Evolutionary conservation across 2,113 vertebrate species (phyloP), one percentile per base, ranked within the genome.

Genomic region (Phycodurus eques): DNA sequence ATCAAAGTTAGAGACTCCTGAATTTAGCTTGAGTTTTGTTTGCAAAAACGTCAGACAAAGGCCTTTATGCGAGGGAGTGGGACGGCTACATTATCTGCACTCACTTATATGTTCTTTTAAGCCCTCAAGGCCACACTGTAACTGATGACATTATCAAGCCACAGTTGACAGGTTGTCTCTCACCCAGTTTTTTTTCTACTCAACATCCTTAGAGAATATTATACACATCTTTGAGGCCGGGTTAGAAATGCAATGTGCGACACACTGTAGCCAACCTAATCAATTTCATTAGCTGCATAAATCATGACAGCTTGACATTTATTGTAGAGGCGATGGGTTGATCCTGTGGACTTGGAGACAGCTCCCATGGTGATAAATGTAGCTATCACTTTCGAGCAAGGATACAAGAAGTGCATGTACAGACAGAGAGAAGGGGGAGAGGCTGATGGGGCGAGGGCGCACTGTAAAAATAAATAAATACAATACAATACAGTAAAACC

Each of bases 211-310:
- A 27, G 43, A 65, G 47, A 31, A 69, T 9, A 27, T 20, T 70
- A 47, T 15, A 47, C 44, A 71, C 86, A 85, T 91, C 88, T 92
- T 82, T 76, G 74, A 75, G 7, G 22, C 13, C 14, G 2, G 13
- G 7, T 66, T 22, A 22, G n/a, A 47, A 66, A 66, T 4, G 22
- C 44, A 15, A 14, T 9, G 44, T 9, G 64, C 44, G 3, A 22
- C 44, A 66, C 92, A 92, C 71, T 81, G 84, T 63, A 65, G 82
- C 79, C 77, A 92, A 44, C 93, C 95, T 95, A 95, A 98, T 97
- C 95, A 94, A 95, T 97, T 94, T 95, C 93, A 94, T 94, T 92
- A 94, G 94, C 92, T 91, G 86, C 94, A 95, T 98, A 95, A 96
- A 95, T 98, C 95, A 96, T 87, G 90, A 77, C 90, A 80, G 87